phyloP scores from a whole-genome alignment of 1,140 invertebrate species.

The Drosophila nasuta region DNA sequence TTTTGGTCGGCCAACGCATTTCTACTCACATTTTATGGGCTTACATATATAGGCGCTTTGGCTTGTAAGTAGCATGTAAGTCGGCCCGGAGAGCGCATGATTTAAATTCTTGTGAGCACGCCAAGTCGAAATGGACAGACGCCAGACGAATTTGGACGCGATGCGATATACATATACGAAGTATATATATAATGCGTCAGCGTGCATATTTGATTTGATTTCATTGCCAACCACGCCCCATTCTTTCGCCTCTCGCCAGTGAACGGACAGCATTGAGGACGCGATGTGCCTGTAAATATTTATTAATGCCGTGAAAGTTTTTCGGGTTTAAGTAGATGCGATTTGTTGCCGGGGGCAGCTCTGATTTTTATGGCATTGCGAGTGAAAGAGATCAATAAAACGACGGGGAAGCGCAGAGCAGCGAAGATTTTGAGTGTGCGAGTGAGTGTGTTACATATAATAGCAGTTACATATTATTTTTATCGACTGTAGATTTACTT shows the following conservation, averaged over 20 bases:
- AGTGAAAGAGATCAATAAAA: conserved; percentile 33
- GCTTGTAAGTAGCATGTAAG: conserved; percentile 80
- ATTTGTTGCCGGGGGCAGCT: conserved; percentile 53
- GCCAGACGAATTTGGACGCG: conserved; percentile 14
- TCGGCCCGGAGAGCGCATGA: conserved; percentile 60
- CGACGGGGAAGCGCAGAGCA: neutral
- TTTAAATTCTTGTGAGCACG: conserved; percentile 81
- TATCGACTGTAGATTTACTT: conserved; percentile 35
- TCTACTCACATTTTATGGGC: conserved; percentile 68
- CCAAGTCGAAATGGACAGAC: conserved; percentile 36
- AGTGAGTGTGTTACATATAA: conserved; percentile 3
- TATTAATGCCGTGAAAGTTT: conserved; percentile 74
- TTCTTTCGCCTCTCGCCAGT: neutral
- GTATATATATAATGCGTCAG: conserved; percentile 70
- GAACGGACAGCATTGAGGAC: conserved; percentile 38
- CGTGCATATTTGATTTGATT: conserved; percentile 82
- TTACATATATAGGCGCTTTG: conserved; percentile 77
- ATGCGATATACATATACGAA: conserved; percentile 48
- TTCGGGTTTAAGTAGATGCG: conserved; percentile 56
- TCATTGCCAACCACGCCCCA: conserved; percentile 59
- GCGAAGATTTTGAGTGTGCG: neutral
- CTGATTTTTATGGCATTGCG: conserved; percentile 70
- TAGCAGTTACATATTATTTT: conserved; percentile 21
- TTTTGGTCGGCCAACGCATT: conserved; percentile 29
- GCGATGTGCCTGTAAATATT: conserved; percentile 82